Conservation (phyloP, 2,113 vertebrate species). For the Hydrolagus affinis region DNA sequence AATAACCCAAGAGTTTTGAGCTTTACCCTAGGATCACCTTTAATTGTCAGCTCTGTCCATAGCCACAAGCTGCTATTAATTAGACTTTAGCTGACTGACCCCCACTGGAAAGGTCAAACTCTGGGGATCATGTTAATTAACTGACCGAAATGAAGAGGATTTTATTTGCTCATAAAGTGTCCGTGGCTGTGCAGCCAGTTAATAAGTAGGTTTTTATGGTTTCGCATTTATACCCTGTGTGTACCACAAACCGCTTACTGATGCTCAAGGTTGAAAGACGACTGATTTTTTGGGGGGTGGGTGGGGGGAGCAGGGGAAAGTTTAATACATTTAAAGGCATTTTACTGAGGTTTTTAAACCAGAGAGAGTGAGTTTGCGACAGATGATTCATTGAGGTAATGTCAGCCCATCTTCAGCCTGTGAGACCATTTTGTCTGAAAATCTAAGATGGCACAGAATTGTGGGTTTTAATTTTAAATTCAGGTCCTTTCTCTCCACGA, state of each 20-base stretch:
- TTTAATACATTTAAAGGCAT: not conserved
- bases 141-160: not conserved
- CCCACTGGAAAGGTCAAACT: constrained; percentile 6
- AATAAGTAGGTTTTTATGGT: not conserved
- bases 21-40: not conserved
- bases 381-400: too few relatives aligned
- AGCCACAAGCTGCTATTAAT: constrained; percentile 27
- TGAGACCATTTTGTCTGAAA: not conserved
- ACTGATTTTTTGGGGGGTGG: not conserved
- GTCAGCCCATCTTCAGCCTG: too few relatives aligned
- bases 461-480: too few relatives aligned
- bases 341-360: not conserved
- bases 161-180: constrained; percentile 12
- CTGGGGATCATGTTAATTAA: constrained; percentile 13
- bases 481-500: too few relatives aligned
- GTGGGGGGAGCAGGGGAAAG: too few relatives aligned
- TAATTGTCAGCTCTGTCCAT: not conserved
- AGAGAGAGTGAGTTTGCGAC: too few relatives aligned
- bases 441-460: too few relatives aligned
- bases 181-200: not conserved
- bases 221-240: not conserved
- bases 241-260: not conserved
- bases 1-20: not conserved
- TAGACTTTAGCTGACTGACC: constrained; percentile 22
- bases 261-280: not conserved